Conservation (phyloP, 2,888 invertebrate genomes). For the Nematopogon swammerdamellus region DNA sequence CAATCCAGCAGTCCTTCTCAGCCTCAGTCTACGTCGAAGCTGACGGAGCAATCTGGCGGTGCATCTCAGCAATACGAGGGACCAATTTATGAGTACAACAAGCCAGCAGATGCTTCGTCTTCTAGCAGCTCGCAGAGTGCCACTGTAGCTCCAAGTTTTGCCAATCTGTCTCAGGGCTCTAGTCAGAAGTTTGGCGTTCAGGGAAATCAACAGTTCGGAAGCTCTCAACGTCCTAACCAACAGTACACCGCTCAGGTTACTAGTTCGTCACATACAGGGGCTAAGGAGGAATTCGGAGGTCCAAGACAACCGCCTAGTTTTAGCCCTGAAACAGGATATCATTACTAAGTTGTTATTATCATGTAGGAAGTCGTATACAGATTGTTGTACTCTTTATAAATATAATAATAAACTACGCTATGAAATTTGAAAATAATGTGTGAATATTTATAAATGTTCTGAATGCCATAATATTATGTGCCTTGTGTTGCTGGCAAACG, state of each 20-base stretch:
- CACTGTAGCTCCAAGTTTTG: no score
- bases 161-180: no score
- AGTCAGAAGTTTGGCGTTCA: no score
- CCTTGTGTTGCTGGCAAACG: no score
- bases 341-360: conserved; percentile 24
- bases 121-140: conserved; percentile 4
- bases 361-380: no score
- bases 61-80: conserved; percentile 20
- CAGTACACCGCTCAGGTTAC: neutral
- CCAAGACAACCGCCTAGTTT: conserved; percentile 33
- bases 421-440: no score
- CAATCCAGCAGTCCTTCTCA: no score
- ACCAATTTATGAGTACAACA: conserved; percentile 32
- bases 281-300: conserved; percentile 29
- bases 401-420: no score
- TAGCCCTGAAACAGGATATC: conserved; percentile 35
- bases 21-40: no score
- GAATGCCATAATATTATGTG: no score
- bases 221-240: neutral
- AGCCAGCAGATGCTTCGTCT: conserved; percentile 23
- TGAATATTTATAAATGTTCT: no score
- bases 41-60: neutral
- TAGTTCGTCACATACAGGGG: conserved; percentile 7
- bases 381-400: no score
- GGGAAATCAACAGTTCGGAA: neutral